phyloP scores from a whole-genome alignment of 2,888 invertebrate genomes.

The Aelia acuminata region DNA sequence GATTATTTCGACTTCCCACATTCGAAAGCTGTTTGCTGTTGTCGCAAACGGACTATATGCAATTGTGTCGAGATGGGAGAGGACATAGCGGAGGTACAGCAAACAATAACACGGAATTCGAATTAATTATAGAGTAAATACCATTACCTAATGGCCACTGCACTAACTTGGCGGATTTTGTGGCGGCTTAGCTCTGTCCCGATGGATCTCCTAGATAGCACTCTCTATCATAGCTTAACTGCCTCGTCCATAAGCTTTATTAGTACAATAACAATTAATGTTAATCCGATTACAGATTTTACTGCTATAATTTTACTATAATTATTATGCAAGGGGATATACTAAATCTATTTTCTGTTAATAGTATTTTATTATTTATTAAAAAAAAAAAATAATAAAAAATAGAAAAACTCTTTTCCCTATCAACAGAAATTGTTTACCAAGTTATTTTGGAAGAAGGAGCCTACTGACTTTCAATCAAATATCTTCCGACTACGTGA shows the following conservation, averaged over 20 bases:
- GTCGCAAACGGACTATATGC: neutral
- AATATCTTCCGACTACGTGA: too few relatives aligned
- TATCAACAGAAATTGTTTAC: too few relatives aligned
- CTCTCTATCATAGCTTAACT: neutral
- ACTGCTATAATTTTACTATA: too few relatives aligned
- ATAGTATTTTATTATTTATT: too few relatives aligned
- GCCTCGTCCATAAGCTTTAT: neutral
- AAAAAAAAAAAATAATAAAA: too few relatives aligned
- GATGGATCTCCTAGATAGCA: neutral
- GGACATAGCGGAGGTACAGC: neutral
- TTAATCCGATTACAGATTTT: neutral
- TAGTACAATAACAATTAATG: neutral
- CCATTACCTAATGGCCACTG: conserved; percentile 25
- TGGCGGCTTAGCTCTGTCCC: neutral
- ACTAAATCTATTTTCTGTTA: too few relatives aligned
- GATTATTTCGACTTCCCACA: too few relatives aligned
- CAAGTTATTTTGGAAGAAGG: too few relatives aligned
- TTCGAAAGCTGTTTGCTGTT: too few relatives aligned
- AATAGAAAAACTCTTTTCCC: too few relatives aligned
- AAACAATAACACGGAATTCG: conserved; percentile 31
- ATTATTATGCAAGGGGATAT: too few relatives aligned
- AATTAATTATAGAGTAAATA: conserved; percentile 40
- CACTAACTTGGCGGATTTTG: neutral
- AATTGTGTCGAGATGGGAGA: neutral
- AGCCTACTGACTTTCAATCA: too few relatives aligned